These are phyloP conservation scores for Pogonophryne albipinna DNA, from an alignment of 2,797 vertebrate genomes.

Conservation along the genomic window DNA sequence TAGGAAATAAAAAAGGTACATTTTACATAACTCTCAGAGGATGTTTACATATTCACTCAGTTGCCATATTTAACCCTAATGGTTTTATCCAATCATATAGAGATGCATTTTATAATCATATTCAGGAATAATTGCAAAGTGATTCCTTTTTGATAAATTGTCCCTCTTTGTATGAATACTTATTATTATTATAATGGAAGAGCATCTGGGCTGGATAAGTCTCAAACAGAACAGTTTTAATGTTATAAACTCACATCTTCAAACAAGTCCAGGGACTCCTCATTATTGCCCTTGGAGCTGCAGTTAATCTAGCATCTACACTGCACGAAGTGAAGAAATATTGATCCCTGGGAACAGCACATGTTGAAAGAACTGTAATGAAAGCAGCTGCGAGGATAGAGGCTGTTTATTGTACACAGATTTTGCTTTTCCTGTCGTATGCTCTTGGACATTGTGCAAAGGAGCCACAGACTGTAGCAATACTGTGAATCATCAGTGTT, in stretches of 20 bases:
- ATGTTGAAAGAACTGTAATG: conserved; percentile 70
- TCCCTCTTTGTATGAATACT: conserved; percentile 1
- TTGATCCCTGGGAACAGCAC: conserved; percentile 69
- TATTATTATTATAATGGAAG: not conserved
- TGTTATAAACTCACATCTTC: conserved; percentile 32
- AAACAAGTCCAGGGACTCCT: conserved; percentile 47
- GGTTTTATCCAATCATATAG: conserved; percentile 7
- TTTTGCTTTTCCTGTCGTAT: conserved; percentile 52
- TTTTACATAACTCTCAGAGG: not conserved
- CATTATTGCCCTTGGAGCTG: conserved; percentile 67
- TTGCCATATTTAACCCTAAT: conserved; percentile 7
- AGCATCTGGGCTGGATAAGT: conserved; percentile 26
- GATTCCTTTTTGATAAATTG: not conserved
- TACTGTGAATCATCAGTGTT: conserved; percentile 10
- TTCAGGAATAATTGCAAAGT: conserved; percentile 14
- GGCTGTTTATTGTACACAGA: conserved; percentile 55
- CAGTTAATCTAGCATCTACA: conserved; percentile 65
- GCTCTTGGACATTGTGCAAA: conserved; percentile 27
- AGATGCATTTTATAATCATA: not conserved
- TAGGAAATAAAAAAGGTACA: not conserved
- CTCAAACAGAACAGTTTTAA: conserved; percentile 35
- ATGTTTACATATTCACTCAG: conserved; percentile 4
- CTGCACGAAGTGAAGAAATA: conserved; percentile 70
- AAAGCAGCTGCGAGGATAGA: conserved; percentile 52
- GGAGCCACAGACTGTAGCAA: conserved; percentile 9